These are phyloP conservation scores for Neoaliturus tenellus DNA, from an alignment of 2,888 invertebrate species.

Conservation along the genomic window DNA sequence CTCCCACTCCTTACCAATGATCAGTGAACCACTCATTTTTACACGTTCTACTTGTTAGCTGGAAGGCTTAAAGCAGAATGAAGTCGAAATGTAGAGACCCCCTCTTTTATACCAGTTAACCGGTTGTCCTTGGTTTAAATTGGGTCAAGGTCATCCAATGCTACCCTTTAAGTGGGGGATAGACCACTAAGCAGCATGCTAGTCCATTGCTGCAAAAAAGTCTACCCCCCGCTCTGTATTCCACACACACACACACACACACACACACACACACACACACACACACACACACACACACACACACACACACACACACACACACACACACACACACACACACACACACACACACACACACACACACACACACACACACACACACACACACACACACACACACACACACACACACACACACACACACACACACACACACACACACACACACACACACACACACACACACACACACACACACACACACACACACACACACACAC, in stretches of 20 bases:
- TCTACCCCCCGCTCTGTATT: not conserved
- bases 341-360: constrained; percentile 52
- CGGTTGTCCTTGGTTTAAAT: too few relatives aligned
- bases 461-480: constrained; percentile 45
- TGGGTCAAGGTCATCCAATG: too few relatives aligned
- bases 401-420: constrained; percentile 51
- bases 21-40: too few relatives aligned
- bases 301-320: constrained; percentile 42
- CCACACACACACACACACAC: constrained; percentile 51
- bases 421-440: constrained; percentile 50
- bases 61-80: too few relatives aligned
- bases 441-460: constrained; percentile 49
- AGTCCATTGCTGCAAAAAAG: too few relatives aligned
- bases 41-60: too few relatives aligned
- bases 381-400: constrained; percentile 52
- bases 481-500: constrained; percentile 45
- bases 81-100: too few relatives aligned
- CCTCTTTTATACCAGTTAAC: too few relatives aligned
- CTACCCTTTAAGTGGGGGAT: too few relatives aligned
- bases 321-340: constrained; percentile 52
- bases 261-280: constrained; percentile 52
- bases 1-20: too few relatives aligned
- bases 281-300: constrained; percentile 48
- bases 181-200: too few relatives aligned
- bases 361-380: constrained; percentile 52